Percentiles rank a stretch among this genome's conserved stretches.
These are phyloP conservation scores for Pseudotriccus pelzelni DNA, from an alignment of 2,797 vertebrate genomes.

Conservation along the genomic window DNA sequence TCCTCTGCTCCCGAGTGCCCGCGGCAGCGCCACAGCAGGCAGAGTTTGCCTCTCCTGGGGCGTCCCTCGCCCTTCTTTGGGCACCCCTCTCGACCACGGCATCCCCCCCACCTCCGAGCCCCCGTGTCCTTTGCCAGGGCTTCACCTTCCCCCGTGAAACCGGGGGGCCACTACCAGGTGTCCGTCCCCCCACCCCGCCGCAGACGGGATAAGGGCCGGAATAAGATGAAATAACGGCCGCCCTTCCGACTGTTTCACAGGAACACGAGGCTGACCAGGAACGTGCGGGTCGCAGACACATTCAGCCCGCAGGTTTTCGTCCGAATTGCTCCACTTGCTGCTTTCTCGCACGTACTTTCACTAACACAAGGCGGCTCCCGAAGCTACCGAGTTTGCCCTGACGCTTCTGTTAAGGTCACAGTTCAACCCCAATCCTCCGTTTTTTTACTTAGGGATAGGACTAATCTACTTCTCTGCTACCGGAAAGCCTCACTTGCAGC, in stretches of 20 bases:
- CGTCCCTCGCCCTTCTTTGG: rapidly evolving
- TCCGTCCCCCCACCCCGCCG: too few species aligned
- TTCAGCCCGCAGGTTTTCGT: not conserved
- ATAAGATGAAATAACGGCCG: not conserved
- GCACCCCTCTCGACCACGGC: rapidly evolving
- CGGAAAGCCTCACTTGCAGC: not conserved
- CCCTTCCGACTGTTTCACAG: not conserved
- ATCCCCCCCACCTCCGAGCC: rapidly evolving
- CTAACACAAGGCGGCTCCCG: not conserved
- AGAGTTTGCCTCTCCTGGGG: not conserved
- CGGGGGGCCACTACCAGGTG: too few species aligned
- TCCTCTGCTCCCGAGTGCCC: too few species aligned
- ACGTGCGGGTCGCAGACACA: rapidly evolving
- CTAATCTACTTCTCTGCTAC: rapidly evolving
- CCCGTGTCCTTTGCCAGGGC: rapidly evolving
- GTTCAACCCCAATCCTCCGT: not conserved
- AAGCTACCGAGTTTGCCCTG: too few species aligned
- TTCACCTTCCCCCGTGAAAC: rapidly evolving
- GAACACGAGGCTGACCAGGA: not conserved
- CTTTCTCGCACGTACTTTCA: rapidly evolving
- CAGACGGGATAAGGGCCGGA: too few species aligned
- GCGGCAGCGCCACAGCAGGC: too few species aligned
- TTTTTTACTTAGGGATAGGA: not conserved
- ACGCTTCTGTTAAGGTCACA: rapidly evolving
- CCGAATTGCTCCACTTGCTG: not conserved